Evolutionary conservation across 2,888 invertebrate species (phyloP), one percentile per base, ranked within the genome.

Genomic region (Trichopria drosophilae): DNA sequence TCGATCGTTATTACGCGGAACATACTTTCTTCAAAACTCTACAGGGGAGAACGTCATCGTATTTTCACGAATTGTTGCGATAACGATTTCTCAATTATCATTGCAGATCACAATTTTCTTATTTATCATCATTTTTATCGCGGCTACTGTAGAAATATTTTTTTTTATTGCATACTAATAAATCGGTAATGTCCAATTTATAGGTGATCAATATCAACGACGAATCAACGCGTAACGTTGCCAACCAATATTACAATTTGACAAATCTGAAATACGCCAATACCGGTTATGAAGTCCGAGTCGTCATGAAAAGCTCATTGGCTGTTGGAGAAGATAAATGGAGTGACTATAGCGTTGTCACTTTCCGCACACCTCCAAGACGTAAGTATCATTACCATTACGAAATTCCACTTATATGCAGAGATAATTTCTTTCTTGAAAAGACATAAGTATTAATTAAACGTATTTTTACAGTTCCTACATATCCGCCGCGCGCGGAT

Each of bases 271-370:
- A 81, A 46, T 85, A 84, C 74, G 83, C 88, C 1, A 81, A 87
- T 66, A 80, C 82, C 58, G 79, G 81, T 40, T 91, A 89, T 77
- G 85, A 87, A 58, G 81, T 90, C 1, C 79, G 88, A 58, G 84
- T 90, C 42, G 84, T 83, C 51, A 81, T 86, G 49, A 83, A 82
- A 66, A 82, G 86, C 13, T 77, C 78, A 1, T 68, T 76, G 15
- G 71, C 74, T 4, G 66, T 62, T 28, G 81, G 80, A 20, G 82
- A 84, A 51, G 79, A 75, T 7, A 79, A 82, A 73, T 91, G 90
- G 90, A 90, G 91, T 29, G 76, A 83, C 41, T 84, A 84, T 55
- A 80, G 82, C 32, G 80, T 79, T 26, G 71, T 79, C 37, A 76
- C 81, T 2, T 81, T 86, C 59, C 79, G 81, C 57, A 91, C 91